Conservation (phyloP, 2,113 vertebrate genomes). For the Myiozetetes cayanensis region DNA sequence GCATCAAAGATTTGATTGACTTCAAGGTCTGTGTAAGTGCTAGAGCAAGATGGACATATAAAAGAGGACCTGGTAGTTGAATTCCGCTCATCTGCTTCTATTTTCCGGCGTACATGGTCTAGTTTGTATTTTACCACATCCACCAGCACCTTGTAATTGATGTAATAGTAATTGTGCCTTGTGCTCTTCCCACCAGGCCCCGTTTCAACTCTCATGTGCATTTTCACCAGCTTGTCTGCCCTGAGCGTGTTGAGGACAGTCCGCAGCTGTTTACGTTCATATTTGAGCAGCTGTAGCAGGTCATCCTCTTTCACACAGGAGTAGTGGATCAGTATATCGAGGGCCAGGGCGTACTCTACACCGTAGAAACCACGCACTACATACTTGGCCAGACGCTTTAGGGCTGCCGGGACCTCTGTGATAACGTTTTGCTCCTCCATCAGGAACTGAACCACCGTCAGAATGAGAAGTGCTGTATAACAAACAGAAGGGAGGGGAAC, state of each 20-base stretch:
- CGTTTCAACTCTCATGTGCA: slow-evolving; percentile 16
- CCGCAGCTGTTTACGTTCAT: slow-evolving; percentile 52
- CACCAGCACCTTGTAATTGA: slow-evolving; percentile 72
- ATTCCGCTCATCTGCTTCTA: slow-evolving; percentile 60
- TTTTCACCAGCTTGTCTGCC: slow-evolving; percentile 63
- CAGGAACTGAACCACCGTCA: background rate
- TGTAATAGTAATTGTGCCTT: slow-evolving; percentile 67
- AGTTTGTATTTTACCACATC: slow-evolving; percentile 71
- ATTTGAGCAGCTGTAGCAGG: slow-evolving; percentile 59
- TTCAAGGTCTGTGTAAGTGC: slow-evolving; percentile 63
- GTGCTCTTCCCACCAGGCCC: slow-evolving; percentile 51
- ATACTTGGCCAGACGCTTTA: slow-evolving; percentile 65
- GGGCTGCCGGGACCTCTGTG: slow-evolving; percentile 24
- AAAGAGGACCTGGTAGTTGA: slow-evolving; percentile 65
- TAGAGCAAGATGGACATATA: slow-evolving; percentile 63
- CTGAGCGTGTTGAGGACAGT: slow-evolving; percentile 36
- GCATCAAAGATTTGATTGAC: slow-evolving; percentile 69
- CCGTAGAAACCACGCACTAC: slow-evolving; percentile 59
- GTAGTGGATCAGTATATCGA: slow-evolving; percentile 47
- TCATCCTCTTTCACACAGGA: slow-evolving; percentile 68
- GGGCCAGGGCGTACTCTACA: slow-evolving; percentile 29
- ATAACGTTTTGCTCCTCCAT: background rate
- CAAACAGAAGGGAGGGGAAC: background rate
- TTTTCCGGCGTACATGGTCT: slow-evolving; percentile 57
- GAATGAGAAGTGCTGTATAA: background rate